Evolutionary conservation across 2,888 invertebrate genomes (phyloP), one percentile per base, ranked within the genome.

Genomic region (Acleris cristana): DNA sequence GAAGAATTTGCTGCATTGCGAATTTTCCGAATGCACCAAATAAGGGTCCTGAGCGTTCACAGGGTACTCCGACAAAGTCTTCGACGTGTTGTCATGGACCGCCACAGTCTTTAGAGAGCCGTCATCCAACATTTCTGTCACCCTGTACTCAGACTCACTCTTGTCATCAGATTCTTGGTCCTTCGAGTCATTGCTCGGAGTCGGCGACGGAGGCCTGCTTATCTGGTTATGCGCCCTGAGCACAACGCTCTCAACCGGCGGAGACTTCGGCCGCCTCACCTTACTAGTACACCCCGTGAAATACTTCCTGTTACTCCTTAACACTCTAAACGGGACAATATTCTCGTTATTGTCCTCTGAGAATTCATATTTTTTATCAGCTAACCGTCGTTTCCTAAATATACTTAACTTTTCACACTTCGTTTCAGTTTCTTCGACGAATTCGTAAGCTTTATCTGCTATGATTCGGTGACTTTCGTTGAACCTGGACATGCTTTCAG

Each of bases 361-460:
- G 80, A 98, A 98, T 80, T 98, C 98, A 81, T 98, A 98, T 83
- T 97, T 98, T 83, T 98, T 98, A 79, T 98, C 98, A 0, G 98
- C 98, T 61, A 98, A 87, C 8, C 97, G 94, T 63, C 97, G 94
- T 81, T 97, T 97, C 8, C 98, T 94, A 80, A 97, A 97, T 78
- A 96, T 96, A 76, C 96, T 97, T n/a, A 97, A 94, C 79, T 97
- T 97, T 81, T 97, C 97, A 79, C 96, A 97, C 73, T 96, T 96
- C 7, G 94, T 94, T 74, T 96, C 96, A 7, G 95, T 94, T 75
- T 97, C 97, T 77, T 97, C 97, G 1, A 95, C 96, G 79, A 97
- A 97, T 81, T 97, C 97, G 82, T 97, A 97, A 0, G 97, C 96
- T 87, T 96, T 95, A 79, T 95, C 96, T 1, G 95, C 96, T 79